Evolutionary conservation across 1,140 invertebrate species (phyloP).

Genomic region (Cherax destructor): DNA sequence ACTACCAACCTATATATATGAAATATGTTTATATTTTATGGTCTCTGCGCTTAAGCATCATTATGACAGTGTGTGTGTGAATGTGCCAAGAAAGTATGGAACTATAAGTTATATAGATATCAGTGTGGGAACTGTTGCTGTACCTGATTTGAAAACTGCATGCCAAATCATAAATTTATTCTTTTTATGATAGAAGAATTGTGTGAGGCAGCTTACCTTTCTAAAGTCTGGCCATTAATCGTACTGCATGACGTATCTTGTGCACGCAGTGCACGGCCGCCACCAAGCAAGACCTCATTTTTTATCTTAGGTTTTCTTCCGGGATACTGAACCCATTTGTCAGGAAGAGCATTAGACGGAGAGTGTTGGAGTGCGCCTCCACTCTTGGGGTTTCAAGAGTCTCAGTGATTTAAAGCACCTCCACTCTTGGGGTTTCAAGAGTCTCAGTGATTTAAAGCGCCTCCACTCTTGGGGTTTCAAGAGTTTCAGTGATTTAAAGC

Average conservation of each 20-base stretch:
- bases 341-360: slow-evolving; percentile 1
- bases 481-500: no score
- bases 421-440: background rate
- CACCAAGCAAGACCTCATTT: slow-evolving; percentile 8
- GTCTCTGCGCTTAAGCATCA: no score
- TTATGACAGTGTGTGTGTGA: no score
- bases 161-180: background rate
- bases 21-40: no score
- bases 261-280: background rate
- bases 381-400: background rate
- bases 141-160: background rate
- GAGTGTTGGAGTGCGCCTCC: background rate
- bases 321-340: background rate
- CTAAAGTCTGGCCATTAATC: slow-evolving; percentile 13
- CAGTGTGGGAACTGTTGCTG: background rate
- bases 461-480: no score
- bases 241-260: background rate
- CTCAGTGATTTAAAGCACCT: background rate
- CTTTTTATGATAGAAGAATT: background rate
- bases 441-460: background rate
- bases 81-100: no score
- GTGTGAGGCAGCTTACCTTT: background rate
- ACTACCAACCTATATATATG: no score
- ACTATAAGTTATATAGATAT: no score
- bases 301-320: slow-evolving; percentile 5